phyloP scores from a whole-genome alignment of 2,888 invertebrate genomes.

The Tipula helvola region DNA sequence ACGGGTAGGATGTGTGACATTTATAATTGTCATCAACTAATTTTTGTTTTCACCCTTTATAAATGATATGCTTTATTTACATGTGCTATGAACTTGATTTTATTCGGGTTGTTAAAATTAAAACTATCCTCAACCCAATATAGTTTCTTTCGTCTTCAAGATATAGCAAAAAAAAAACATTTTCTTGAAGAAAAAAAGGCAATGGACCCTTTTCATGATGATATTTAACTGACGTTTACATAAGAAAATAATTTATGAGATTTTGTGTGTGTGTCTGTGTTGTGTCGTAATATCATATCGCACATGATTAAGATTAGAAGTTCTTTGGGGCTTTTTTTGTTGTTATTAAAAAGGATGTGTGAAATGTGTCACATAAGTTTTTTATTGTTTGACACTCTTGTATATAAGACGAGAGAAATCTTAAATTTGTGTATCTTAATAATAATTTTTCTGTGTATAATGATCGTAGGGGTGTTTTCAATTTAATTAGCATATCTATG shows the following conservation, averaged over 20 bases:
- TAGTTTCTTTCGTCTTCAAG: not conserved
- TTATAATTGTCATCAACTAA: not conserved
- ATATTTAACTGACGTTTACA: not conserved
- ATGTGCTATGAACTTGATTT: not conserved
- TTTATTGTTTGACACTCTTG: not conserved
- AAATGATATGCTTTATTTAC: not conserved
- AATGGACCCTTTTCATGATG: not conserved
- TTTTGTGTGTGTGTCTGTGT: not conserved
- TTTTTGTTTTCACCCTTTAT: not conserved
- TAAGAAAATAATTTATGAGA: not conserved
- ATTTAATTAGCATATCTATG: conserved; percentile 4
- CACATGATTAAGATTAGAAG: not conserved
- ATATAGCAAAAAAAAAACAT: not conserved
- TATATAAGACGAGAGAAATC: not conserved
- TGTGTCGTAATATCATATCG: not conserved
- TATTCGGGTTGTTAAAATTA: not conserved
- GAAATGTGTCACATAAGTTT: not conserved
- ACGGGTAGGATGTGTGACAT: not conserved
- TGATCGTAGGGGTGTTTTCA: not conserved
- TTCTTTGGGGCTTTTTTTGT: not conserved
- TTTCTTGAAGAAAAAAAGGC: not conserved
- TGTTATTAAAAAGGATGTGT: not conserved
- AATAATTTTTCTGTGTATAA: not conserved
- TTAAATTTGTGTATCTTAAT: not conserved
- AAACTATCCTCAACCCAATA: not conserved